Base-by-base conservation (phyloP, 1,140 invertebrate genomes). In the Oncopodura yosiiana region DNA sequence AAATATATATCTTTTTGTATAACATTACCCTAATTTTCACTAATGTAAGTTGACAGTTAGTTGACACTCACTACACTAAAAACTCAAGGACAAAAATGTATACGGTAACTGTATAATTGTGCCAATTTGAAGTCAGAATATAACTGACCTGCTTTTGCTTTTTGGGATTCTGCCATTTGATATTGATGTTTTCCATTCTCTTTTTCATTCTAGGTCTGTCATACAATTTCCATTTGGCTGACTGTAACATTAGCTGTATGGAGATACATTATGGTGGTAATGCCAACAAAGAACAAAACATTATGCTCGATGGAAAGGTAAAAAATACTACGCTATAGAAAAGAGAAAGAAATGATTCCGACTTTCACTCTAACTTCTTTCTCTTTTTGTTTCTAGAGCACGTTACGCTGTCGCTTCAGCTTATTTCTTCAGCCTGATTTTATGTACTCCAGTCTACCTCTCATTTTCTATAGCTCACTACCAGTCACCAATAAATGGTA, bases 191-290 rank as follows among this genome's bases (percentile, higher is more conserved):
- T 14, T 18, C 18, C 11, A 41, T 41, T 32, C 8, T 41, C 30
- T 41, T 51, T 45, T 30, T 54, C 36, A 14, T 44, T 69, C 69
- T 78, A 88, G 70, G 86, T 90, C 1, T 82, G 83, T 66, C 92
- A 96, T 69, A 94, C 91, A 0, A 86, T 94, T 37, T 90, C 89
- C 0, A 94, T 93, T 49, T 93, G 86, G 79, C 69, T 95, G 51
- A 94, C 91, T 0, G 83, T 95, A 0, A 87, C 86, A 1, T 69
- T 95, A 32, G 92, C 92, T 0, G 81, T 95, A 4, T 96, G 93
- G 86, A 75, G 92, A 4, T 95, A 91, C 68, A 82, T 95, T 16
- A 89, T 87, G 1, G 86, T 94, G 1, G 83, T 79, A 1, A 79
- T 81, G 69, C 70, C 56, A 66, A 68, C 53, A 85, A 87, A 0